Evolutionary conservation across 1,140 invertebrate species (phyloP), one percentile per base, ranked within the genome.

Genomic region (Drosophila funebris): DNA sequence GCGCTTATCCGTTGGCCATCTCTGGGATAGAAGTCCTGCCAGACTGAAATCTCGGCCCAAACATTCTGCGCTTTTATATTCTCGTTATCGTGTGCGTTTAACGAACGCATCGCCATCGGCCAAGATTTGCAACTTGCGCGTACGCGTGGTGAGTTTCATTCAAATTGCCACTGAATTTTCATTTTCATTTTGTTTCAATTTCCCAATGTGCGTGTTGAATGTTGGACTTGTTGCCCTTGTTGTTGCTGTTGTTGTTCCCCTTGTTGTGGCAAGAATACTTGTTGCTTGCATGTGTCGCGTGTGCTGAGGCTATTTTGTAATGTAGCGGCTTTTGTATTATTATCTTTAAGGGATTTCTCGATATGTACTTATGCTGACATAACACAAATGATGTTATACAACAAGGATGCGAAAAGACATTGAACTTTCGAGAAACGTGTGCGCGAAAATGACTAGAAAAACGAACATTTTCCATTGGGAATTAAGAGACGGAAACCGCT

Each of bases 31-130:
- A 70, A 66, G 50, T 67, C 68, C 63, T 70, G 60, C 8, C 58
- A 53, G 76, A 90, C 85, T 90, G 63, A 90, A 79, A 76, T 82
- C 73, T 76, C 76, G 39, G 50, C 4, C 22, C 14, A 31, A 62
- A 41, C 39, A 52, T 33, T 58, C 60, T 46, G 14, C 18, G 81
- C 87, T 90, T 90, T 90, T 90, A 90, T 90, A 90, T 73, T 53
- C 61, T 16, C 4, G 53, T 24, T 29, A 41, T 33, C 27, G 53
- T 29, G 44, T 48, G 44, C 24, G 13, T 48, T 22, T 16, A 48
- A 33, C 67, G 22, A 64, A 31, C 58, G 50, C 27, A 54, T 52
- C 6, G 71, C 33, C 46, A 22, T 39, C 27, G 57, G 56, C 61
- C n/a, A 60, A 14, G 60, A 53, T 62, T 67, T 44, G n/a, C 16